A percentile compares a stretch with the other conserved stretches of the same genome.
Conservation (phyloP, 1,140 invertebrate genomes). For the Fopius arisanus region DNA sequence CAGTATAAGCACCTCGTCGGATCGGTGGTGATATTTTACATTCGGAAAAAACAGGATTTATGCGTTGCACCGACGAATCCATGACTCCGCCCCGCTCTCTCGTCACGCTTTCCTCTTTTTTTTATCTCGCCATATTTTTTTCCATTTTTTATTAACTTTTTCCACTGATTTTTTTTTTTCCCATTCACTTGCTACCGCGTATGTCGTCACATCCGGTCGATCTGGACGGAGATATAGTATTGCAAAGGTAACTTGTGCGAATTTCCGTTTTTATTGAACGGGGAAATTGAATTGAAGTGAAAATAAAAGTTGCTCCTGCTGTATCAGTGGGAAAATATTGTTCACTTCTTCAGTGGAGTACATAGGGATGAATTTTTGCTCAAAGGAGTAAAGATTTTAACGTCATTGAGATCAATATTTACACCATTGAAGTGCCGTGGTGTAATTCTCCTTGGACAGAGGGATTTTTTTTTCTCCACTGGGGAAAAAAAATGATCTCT, state of each 20-base stretch:
- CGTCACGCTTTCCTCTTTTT: not conserved
- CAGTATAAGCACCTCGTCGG: not conserved
- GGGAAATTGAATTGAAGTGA: slow-evolving; percentile 5
- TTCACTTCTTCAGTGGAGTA: not conserved
- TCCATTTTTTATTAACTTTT: slow-evolving; percentile 6
- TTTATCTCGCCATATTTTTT: not conserved
- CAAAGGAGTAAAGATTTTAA: too few relatives aligned
- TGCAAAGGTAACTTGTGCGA: not conserved
- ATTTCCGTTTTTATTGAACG: slow-evolving; percentile 6
- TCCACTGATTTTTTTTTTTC: not conserved
- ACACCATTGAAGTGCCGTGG: too few relatives aligned
- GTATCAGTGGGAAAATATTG: not conserved
- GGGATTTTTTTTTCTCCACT: too few relatives aligned
- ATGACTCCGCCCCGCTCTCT: not conserved
- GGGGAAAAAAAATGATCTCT: too few relatives aligned
- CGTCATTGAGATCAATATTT: too few relatives aligned
- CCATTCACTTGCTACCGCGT: not conserved
- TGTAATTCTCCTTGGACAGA: too few relatives aligned
- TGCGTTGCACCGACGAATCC: not conserved
- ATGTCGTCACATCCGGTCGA: slow-evolving; percentile 3
- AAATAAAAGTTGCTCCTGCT: not conserved
- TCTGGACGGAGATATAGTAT: not conserved
- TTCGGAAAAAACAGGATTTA: slow-evolving; percentile 1
- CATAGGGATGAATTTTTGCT: too few relatives aligned
- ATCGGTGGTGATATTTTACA: slow-evolving; percentile 10